These are phyloP conservation scores for Drosophila monieri DNA, from an alignment of 2,888 invertebrate genomes.

Conservation along the genomic window DNA sequence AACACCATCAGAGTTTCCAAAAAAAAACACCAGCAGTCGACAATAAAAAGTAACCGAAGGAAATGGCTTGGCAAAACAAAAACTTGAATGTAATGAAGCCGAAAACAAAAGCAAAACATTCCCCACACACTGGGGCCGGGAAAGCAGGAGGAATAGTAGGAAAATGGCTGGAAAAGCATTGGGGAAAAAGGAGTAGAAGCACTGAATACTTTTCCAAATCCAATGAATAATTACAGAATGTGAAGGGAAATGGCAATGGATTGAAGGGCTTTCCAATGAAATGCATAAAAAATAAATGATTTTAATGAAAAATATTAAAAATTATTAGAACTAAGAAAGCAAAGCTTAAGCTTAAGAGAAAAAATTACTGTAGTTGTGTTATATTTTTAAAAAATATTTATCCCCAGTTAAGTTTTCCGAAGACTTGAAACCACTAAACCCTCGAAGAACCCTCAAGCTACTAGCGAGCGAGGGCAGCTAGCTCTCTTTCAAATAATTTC, in stretches of 20 bases:
- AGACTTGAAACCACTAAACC: conserved; percentile 1
- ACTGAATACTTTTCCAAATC: conserved; percentile 6
- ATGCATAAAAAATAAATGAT: background rate
- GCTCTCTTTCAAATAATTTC: conserved; percentile 32
- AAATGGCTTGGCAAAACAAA: conserved; percentile 44
- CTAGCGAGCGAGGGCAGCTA: background rate
- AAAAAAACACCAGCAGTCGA: conserved; percentile 16
- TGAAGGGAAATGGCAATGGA: conserved; percentile 11
- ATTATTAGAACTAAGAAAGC: too few species aligned
- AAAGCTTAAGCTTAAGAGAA: too few species aligned
- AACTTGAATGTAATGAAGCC: conserved; percentile 45
- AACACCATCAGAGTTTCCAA: background rate
- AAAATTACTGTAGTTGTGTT: too few species aligned
- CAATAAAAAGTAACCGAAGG: conserved; percentile 38
- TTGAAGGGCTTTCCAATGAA: conserved; percentile 9
- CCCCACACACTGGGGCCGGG: conserved; percentile 17
- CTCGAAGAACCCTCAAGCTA: background rate
- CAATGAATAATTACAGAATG: conserved; percentile 42
- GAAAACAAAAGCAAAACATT: conserved; percentile 42
- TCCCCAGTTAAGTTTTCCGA: background rate
- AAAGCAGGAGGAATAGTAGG: background rate
- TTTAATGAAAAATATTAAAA: background rate
- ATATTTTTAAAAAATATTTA: too few species aligned
- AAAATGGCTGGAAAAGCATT: background rate
- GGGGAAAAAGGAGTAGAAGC: background rate